A percentile compares a stretch with the other conserved stretches of the same genome.
phyloP scores from a whole-genome alignment of 2,888 invertebrate species.

The Eilema depressum region DNA sequence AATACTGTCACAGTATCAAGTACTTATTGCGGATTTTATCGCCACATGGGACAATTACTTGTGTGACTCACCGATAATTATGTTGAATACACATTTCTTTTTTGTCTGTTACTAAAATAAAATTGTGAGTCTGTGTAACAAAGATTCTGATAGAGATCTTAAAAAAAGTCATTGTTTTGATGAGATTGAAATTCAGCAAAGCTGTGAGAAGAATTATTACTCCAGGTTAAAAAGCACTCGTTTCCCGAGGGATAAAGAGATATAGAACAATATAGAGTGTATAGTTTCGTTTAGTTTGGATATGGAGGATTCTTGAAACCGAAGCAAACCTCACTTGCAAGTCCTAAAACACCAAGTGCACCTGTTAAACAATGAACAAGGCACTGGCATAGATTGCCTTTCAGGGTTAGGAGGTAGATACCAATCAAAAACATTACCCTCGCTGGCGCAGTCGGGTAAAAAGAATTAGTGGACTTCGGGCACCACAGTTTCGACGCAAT shows the following conservation, averaged over 20 bases:
- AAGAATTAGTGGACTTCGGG: too few species aligned
- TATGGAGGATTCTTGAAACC: too few species aligned
- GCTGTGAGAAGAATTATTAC: too few species aligned
- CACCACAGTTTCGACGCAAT: too few species aligned
- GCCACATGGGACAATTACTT: not conserved
- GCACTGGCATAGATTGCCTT: too few species aligned
- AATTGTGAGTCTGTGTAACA: not conserved
- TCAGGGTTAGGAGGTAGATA: too few species aligned
- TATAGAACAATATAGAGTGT: not conserved
- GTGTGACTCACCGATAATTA: not conserved
- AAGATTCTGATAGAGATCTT: not conserved
- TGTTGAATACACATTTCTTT: not conserved
- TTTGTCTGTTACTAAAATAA: not conserved
- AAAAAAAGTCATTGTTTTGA: not conserved
- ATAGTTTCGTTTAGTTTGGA: too few species aligned
- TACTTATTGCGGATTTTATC: not conserved
- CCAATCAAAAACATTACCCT: too few species aligned
- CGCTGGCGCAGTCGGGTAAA: too few species aligned
- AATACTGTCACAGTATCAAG: not conserved
- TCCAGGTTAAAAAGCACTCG: not conserved
- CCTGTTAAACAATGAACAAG: too few species aligned
- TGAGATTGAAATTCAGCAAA: not conserved
- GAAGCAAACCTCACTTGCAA: too few species aligned
- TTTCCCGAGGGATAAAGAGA: not conserved
- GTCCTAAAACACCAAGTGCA: too few species aligned